These are phyloP conservation scores for Theretra japonica DNA, from an alignment of 2,888 invertebrate genomes.

Conservation along the genomic window DNA sequence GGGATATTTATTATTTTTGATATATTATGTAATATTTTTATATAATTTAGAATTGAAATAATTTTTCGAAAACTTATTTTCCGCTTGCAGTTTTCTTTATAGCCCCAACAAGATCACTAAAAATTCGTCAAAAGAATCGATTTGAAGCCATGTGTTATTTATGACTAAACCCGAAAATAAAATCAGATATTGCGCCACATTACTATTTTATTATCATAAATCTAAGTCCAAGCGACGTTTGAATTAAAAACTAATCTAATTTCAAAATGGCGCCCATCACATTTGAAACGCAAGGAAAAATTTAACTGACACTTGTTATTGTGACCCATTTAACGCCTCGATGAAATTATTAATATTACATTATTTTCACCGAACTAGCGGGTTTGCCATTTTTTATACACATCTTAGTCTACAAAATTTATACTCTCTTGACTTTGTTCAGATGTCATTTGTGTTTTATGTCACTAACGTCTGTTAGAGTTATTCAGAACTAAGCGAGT, in stretches of 20 bases:
- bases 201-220: not conserved
- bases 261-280: not conserved
- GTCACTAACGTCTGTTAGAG: not conserved
- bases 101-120: not conserved
- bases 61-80: not conserved
- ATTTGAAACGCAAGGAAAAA: constrained; percentile 6
- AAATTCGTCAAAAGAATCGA: no score
- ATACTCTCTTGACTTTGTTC: not conserved
- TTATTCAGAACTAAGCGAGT: not conserved
- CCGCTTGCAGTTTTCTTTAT: not conserved
- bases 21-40: not conserved
- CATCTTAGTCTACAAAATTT: not conserved
- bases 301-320: constrained; percentile 24
- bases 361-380: constrained; percentile 3
- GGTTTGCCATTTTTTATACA: not conserved
- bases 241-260: not conserved
- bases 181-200: not conserved
- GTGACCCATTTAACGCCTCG: constrained; percentile 17
- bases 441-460: not conserved
- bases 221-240: not conserved
- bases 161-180: no score
- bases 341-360: constrained; percentile 18
- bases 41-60: not conserved
- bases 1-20: not conserved
- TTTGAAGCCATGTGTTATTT: no score